Conservation (phyloP, 2,888 invertebrate species). For the Hirtodrosophila confusa region DNA sequence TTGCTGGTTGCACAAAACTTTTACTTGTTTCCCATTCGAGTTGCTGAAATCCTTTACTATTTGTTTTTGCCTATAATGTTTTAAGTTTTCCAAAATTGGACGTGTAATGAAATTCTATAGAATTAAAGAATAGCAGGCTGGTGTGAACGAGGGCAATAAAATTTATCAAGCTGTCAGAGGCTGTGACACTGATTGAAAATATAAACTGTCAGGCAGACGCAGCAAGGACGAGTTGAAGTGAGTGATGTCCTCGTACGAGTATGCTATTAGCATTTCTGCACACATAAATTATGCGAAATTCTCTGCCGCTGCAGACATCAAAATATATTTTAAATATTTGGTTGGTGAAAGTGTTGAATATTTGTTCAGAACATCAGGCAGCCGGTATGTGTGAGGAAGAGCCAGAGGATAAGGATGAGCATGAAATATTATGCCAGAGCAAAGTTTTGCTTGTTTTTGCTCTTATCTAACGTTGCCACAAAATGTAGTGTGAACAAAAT, state of each 20-base stretch:
- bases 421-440: conserved; percentile 21
- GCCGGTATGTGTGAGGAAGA: background rate
- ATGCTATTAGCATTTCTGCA: conserved; percentile 66
- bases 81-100: conserved; percentile 1
- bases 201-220: conserved; percentile 44
- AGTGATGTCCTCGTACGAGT: conserved; percentile 14
- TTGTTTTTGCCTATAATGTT: background rate
- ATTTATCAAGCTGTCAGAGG: conserved; percentile 53
- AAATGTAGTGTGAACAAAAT: conserved; percentile 34
- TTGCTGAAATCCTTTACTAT: too few relatives aligned
- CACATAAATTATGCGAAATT: conserved; percentile 71
- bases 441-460: conserved; percentile 34
- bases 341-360: conserved; percentile 69
- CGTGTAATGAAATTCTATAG: conserved; percentile 40
- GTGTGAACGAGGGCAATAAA: conserved; percentile 52
- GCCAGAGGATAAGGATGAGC: background rate
- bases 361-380: conserved; percentile 34
- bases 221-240: conserved; percentile 7
- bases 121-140: conserved; percentile 28
- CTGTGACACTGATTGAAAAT: conserved; percentile 76
- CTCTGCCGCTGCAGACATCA: conserved; percentile 23
- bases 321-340: conserved; percentile 70
- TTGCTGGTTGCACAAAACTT: conserved; percentile 11
- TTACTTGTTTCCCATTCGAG: too few relatives aligned
- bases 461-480: conserved; percentile 7